Conservation (phyloP, 1,140 invertebrate genomes). For the Sycophila sp. region DNA sequence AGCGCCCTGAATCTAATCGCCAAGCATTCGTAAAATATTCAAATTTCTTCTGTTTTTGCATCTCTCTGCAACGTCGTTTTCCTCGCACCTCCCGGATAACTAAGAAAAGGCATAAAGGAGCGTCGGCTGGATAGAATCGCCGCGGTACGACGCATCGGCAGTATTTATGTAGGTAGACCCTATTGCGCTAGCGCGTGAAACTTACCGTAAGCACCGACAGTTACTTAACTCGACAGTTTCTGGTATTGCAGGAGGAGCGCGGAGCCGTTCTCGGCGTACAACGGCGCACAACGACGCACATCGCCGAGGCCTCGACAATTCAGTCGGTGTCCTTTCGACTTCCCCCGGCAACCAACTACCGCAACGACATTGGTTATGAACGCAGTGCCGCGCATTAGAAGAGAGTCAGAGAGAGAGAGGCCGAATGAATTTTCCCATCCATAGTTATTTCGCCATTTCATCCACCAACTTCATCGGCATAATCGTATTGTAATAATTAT, state of each 20-base stretch:
- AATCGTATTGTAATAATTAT: neutral
- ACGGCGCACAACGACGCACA: too few species aligned
- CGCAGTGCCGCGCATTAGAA: too few species aligned
- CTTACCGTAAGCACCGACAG: constrained; percentile 60
- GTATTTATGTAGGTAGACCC: constrained; percentile 57
- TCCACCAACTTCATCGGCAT: neutral
- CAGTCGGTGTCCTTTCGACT: too few species aligned
- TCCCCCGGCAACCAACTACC: too few species aligned
- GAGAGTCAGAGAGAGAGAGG: neutral
- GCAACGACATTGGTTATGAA: neutral
- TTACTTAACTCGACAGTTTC: constrained; percentile 63
- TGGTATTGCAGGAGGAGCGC: constrained; percentile 46
- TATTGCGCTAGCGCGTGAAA: constrained; percentile 39
- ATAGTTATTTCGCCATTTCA: too few species aligned
- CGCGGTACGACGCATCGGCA: constrained; percentile 47
- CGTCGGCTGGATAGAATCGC: neutral
- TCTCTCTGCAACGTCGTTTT: too few species aligned
- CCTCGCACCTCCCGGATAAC: neutral
- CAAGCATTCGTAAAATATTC: too few species aligned
- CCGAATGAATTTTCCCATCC: neutral
- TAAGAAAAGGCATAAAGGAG: neutral
- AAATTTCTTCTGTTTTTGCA: too few species aligned
- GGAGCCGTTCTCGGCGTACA: too few species aligned
- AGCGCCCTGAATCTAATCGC: too few species aligned
- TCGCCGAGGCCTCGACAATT: too few species aligned